Conservation (phyloP, 2,888 invertebrate genomes). For the Melanostoma mellinum region DNA sequence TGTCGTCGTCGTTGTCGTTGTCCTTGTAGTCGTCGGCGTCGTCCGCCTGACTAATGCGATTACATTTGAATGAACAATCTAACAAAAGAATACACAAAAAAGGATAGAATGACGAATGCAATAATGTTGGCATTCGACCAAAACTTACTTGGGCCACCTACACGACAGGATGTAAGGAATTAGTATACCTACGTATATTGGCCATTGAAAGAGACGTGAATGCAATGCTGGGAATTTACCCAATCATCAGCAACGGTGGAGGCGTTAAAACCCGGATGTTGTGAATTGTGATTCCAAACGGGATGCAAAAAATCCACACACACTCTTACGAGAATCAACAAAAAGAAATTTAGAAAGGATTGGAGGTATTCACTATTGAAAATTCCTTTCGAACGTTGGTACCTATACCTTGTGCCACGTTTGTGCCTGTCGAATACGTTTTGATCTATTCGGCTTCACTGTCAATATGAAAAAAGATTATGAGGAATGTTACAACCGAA, state of each 20-base stretch:
- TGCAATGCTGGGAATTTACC: constrained; percentile 31
- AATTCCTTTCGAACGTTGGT: constrained; percentile 54
- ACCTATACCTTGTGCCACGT: constrained; percentile 8
- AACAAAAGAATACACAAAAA: constrained; percentile 16
- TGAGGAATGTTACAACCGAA: constrained; percentile 45
- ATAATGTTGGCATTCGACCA: constrained; percentile 60
- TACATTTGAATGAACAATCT: constrained; percentile 46
- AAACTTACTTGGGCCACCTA: constrained; percentile 44
- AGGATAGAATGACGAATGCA: constrained; percentile 10
- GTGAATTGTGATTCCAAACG: constrained; percentile 58
- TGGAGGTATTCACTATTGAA: constrained; percentile 57
- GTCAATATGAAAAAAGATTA: constrained; percentile 3
- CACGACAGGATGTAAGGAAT: constrained; percentile 54
- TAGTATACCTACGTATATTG: constrained; percentile 34
- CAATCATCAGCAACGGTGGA: constrained; percentile 20
- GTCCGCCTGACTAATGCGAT: constrained; percentile 60
- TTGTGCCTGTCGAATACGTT: constrained; percentile 37
- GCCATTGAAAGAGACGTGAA: constrained; percentile 8
- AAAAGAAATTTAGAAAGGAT: constrained; percentile 23
- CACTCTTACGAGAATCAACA: constrained; percentile 7
- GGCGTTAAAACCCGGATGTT: constrained; percentile 42
- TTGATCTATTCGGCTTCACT: not conserved
- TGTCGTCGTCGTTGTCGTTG: constrained; percentile 2
- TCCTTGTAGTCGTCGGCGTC: not conserved
- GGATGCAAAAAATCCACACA: constrained; percentile 27